phyloP scores from a whole-genome alignment of 1,140 invertebrate genomes.

The Pseudomyrmex cubaensis region DNA sequence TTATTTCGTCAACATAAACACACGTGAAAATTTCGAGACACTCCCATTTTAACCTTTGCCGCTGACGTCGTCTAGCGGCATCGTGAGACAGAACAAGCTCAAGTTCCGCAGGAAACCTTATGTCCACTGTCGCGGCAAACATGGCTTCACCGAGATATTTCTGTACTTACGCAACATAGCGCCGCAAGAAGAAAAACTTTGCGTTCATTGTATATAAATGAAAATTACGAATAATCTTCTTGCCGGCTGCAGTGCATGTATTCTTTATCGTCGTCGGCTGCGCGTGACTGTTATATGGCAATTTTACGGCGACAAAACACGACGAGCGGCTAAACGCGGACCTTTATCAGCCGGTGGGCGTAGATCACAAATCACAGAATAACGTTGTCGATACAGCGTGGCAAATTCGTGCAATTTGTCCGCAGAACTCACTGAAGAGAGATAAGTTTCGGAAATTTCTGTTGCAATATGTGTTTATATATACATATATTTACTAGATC shows the following conservation, averaged over 20 bases:
- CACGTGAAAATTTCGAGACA: not conserved
- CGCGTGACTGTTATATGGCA: not conserved
- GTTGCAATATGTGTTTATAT: no score
- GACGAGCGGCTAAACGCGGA: not conserved
- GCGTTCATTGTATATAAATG: slow-evolving; percentile 41
- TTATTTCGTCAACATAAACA: not conserved
- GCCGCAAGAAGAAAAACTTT: not conserved
- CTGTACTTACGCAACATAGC: slow-evolving; percentile 20
- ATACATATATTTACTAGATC: not conserved
- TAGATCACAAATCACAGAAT: slow-evolving; percentile 46
- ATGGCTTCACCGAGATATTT: slow-evolving; percentile 78
- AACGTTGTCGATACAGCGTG: not conserved
- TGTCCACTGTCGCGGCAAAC: slow-evolving; percentile 61
- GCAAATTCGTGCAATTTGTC: slow-evolving; percentile 11
- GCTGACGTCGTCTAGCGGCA: not conserved
- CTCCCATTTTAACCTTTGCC: not conserved
- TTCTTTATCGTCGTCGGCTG: slow-evolving; percentile 32
- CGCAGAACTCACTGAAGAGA: not conserved
- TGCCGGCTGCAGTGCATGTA: not conserved
- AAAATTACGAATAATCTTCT: slow-evolving; percentile 38
- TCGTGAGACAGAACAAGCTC: not conserved
- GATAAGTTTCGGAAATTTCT: slow-evolving; percentile 1
- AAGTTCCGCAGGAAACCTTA: slow-evolving; percentile 74
- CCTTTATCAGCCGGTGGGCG: slow-evolving; percentile 65
- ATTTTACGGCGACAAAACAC: slow-evolving; percentile 27